phyloP scores from a whole-genome alignment of 1,140 invertebrate genomes.

The Orius insidiosus region DNA sequence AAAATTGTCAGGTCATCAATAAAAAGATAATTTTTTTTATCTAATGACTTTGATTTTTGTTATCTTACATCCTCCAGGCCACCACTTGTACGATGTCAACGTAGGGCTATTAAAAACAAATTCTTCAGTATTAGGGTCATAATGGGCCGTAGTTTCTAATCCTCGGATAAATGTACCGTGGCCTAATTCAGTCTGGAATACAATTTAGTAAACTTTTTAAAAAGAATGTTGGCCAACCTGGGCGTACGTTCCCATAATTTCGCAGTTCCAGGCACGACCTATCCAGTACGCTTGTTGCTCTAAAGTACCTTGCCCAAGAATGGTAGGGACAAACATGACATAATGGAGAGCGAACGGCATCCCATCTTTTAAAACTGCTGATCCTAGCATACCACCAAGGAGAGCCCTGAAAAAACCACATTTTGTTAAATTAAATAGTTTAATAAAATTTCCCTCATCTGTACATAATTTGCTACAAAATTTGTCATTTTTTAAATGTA shows the following conservation, averaged over 20 bases:
- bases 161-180: constrained; percentile 85
- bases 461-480: too few relatives aligned
- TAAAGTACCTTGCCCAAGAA: constrained; percentile 70
- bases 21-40: constrained; percentile 11
- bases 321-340: constrained; percentile 80
- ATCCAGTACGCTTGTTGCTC: constrained; percentile 82
- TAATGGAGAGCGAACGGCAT: constrained; percentile 69
- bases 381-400: constrained; percentile 54
- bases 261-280: constrained; percentile 54
- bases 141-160: constrained; percentile 79
- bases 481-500: too few relatives aligned
- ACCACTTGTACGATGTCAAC: constrained; percentile 82
- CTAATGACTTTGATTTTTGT: too few relatives aligned
- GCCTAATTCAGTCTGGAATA: constrained; percentile 67
- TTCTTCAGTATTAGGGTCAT: constrained; percentile 66
- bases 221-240: constrained; percentile 36
- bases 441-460: too few relatives aligned
- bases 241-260: constrained; percentile 84
- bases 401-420: constrained; percentile 47
- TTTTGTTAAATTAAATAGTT: too few relatives aligned
- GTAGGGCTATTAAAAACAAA: constrained; percentile 79
- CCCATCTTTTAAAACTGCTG: constrained; percentile 62
- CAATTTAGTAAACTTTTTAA: constrained; percentile 3
- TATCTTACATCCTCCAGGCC: constrained; percentile 72
- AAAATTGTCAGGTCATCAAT: constrained; percentile 1